Conservation (phyloP, 2,888 invertebrate species). For the Eupeodes luniger region DNA sequence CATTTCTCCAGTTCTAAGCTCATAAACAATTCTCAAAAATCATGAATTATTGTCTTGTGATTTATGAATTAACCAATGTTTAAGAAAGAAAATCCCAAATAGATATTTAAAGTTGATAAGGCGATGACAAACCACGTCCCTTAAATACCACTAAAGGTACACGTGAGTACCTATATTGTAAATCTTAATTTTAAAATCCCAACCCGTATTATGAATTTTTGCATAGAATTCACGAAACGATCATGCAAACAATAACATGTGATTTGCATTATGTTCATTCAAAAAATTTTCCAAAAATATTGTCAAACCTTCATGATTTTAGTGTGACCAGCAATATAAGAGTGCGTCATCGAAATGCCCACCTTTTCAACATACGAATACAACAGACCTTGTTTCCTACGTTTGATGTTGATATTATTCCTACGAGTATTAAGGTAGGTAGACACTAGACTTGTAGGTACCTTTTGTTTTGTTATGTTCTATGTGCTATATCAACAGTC, state of each 20-base stretch:
- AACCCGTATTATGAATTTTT: background rate
- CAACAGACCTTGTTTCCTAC: slow-evolving; percentile 28
- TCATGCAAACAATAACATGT: slow-evolving; percentile 21
- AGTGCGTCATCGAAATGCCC: slow-evolving; percentile 29
- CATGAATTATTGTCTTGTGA: too few relatives aligned
- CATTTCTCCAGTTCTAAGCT: too few relatives aligned
- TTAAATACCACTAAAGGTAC: background rate
- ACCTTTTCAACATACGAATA: background rate
- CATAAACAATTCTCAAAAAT: too few relatives aligned
- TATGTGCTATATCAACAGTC: slow-evolving; percentile 24
- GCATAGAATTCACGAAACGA: background rate
- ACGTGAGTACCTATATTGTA: background rate
- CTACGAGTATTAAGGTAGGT: background rate
- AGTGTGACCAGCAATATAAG: background rate
- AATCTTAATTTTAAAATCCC: background rate
- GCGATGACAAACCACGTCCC: background rate
- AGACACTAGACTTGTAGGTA: background rate
- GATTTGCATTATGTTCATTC: background rate
- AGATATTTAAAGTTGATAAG: background rate
- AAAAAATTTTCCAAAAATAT: background rate
- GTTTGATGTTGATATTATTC: background rate
- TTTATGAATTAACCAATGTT: too few relatives aligned
- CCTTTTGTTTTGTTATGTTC: slow-evolving; percentile 8
- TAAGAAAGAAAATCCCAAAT: too few relatives aligned
- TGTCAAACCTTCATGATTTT: slow-evolving; percentile 1